Evolutionary conservation across 1,140 invertebrate genomes (phyloP).

Genomic region (Heliconius eleuchia): DNA sequence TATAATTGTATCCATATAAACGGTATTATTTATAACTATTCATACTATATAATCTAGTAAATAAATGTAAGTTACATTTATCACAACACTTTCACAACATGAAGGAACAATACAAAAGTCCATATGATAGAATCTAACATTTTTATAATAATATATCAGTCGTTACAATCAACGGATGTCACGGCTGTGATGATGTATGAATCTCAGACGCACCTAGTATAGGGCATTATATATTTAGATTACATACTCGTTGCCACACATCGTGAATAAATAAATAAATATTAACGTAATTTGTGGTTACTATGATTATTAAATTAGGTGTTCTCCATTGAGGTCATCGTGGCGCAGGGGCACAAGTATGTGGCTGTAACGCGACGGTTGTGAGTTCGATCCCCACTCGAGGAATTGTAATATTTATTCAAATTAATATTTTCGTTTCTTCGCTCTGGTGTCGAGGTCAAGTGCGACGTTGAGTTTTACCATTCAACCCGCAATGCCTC

Average conservation of each 20-base stretch:
- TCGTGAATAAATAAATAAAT: neutral
- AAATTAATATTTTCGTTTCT: too few species aligned
- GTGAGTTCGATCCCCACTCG: too few species aligned
- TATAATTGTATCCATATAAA: too few species aligned
- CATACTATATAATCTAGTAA: neutral
- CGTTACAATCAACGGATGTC: slow-evolving; percentile 69
- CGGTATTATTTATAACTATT: neutral
- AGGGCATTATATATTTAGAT: slow-evolving; percentile 30
- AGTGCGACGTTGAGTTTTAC: too few species aligned
- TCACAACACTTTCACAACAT: slow-evolving; percentile 55
- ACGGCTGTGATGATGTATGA: slow-evolving; percentile 44
- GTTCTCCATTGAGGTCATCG: too few species aligned
- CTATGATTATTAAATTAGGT: neutral
- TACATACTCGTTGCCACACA: slow-evolving; percentile 26
- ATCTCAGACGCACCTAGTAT: slow-evolving; percentile 37
- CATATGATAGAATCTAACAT: slow-evolving; percentile 70
- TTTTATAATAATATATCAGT: slow-evolving; percentile 73
- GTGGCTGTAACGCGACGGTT: too few species aligned
- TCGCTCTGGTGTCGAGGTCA: too few species aligned
- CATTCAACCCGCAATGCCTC: too few species aligned
- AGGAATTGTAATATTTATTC: too few species aligned
- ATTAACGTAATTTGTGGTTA: neutral
- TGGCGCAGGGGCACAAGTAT: too few species aligned
- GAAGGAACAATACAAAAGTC: slow-evolving; percentile 59
- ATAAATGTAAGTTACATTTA: slow-evolving; percentile 26